Evolutionary conservation across 2,888 invertebrate genomes (phyloP), one percentile per base, ranked within the genome.

Genomic region (Allophyes oxyacanthae): DNA sequence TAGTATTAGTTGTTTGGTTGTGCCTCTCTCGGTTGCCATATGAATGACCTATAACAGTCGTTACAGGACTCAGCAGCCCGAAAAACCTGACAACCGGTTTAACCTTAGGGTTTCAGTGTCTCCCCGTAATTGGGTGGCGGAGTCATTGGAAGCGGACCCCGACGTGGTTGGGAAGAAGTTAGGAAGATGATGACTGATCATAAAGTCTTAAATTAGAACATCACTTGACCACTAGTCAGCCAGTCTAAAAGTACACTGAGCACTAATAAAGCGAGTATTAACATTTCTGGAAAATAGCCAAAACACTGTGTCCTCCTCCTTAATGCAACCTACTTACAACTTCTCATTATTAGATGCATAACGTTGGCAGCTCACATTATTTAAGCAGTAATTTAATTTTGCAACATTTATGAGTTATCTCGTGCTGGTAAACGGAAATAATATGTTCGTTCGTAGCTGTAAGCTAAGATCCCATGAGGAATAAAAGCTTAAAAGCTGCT

Each of bases 231-330:
- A 45, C 56, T 52, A 60, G 36, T 49, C 44, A 14, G 28, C 33
- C 36, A 43, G 11, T 38, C 32, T 36, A 25, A 32, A 26, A 43
- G 13, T 33, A 43, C 28, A 46, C 41, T 9, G 7, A 53, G 4
- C 11, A 25, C 34, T 70, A 52, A 36, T 59, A 57, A 52, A 33
- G 38, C 0, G 25, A 41, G n/a, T 38, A 52, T 65, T 53, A 3
- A 58, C 46, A 59, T 46, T 67, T 26, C 57, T 72, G 68, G 75
- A 54, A 40, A 40, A 48, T 36, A 11, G 72, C 75, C 75, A 75
- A 20, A 71, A 53, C 55, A 72, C 43, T 61, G 32, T 20, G 52
- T 64, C 56, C 48, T 20, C 10, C 10, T 58, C 61, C 25, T 58
- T 62, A 66, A 75, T 60, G 58, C 56, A 49, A 42, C 57, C 52